A percentile compares a stretch with the other conserved stretches of the same genome.
Conservation (phyloP, 2,113 vertebrate species). For the Trogon surrucura region DNA sequence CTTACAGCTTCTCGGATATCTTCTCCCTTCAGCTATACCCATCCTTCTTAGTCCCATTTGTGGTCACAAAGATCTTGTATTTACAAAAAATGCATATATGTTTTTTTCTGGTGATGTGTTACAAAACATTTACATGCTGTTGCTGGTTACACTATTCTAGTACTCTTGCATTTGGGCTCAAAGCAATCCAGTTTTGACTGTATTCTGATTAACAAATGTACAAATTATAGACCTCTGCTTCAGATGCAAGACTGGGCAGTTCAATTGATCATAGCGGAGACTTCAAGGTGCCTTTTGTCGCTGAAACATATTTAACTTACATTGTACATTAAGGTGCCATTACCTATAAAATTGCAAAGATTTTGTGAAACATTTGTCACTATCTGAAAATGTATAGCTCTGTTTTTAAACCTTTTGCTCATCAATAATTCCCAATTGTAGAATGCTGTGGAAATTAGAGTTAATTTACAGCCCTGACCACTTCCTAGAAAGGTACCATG, state of each 20-base stretch:
- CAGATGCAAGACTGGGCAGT: neutral
- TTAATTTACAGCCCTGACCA: neutral
- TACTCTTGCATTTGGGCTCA: neutral
- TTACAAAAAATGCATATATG: neutral
- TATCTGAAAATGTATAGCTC: neutral
- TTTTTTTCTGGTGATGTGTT: no score
- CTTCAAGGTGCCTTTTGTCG: neutral
- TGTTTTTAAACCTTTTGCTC: neutral
- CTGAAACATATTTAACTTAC: neutral
- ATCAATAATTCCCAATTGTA: conserved; percentile 3
- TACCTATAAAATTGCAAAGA: neutral
- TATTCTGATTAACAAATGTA: neutral
- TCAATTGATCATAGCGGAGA: neutral
- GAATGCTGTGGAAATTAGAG: neutral
- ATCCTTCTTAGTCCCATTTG: neutral
- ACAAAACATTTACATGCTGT: neutral
- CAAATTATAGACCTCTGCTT: neutral
- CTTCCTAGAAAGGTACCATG: neutral
- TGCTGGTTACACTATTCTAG: neutral
- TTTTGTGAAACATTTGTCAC: neutral
- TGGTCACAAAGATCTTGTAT: neutral
- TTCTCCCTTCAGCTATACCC: neutral
- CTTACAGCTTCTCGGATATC: neutral
- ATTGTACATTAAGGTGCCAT: neutral
- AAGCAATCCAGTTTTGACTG: neutral